These are phyloP conservation scores for Jordanella pulchra DNA, from an alignment of 2,797 vertebrate genomes.

Conservation along the genomic window DNA sequence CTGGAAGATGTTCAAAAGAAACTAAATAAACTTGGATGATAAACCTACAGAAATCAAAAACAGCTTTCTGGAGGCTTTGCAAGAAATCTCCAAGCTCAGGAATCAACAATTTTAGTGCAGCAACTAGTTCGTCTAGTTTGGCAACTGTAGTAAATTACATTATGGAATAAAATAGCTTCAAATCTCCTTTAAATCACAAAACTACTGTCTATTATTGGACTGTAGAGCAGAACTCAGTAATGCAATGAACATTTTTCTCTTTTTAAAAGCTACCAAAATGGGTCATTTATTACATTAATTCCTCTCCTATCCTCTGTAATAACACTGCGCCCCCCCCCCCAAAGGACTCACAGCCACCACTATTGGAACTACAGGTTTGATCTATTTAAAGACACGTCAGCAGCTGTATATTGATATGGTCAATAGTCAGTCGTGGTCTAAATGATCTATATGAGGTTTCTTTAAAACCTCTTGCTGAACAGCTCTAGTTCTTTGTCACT, in stretches of 20 bases:
- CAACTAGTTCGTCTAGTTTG: background rate
- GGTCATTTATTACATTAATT: too few species aligned
- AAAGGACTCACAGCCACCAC: too few species aligned
- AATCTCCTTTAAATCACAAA: too few species aligned
- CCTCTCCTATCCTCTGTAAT: too few species aligned
- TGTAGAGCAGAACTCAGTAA: too few species aligned
- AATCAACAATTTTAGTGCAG: background rate
- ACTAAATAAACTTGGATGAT: conserved; percentile 22
- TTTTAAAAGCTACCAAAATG: too few species aligned
- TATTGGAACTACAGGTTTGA: too few species aligned
- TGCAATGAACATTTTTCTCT: too few species aligned
- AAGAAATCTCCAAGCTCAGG: background rate
- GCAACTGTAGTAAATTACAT: too few species aligned
- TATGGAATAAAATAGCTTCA: too few species aligned
- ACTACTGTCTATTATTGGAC: too few species aligned
- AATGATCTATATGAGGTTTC: background rate
- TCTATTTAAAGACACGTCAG: background rate
- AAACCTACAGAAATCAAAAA: conserved; percentile 35
- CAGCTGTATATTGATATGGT: background rate
- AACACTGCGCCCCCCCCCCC: too few species aligned
- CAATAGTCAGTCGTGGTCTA: background rate
- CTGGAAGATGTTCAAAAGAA: conserved; percentile 39
- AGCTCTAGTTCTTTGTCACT: background rate
- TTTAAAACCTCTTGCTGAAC: background rate
- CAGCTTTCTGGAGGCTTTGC: conserved; percentile 19